Percentiles rank a stretch among this genome's conserved stretches.
These are phyloP conservation scores for Propithecus perrieri DNA, from an alignment of 2,797 vertebrate genomes.

Conservation along the genomic window DNA sequence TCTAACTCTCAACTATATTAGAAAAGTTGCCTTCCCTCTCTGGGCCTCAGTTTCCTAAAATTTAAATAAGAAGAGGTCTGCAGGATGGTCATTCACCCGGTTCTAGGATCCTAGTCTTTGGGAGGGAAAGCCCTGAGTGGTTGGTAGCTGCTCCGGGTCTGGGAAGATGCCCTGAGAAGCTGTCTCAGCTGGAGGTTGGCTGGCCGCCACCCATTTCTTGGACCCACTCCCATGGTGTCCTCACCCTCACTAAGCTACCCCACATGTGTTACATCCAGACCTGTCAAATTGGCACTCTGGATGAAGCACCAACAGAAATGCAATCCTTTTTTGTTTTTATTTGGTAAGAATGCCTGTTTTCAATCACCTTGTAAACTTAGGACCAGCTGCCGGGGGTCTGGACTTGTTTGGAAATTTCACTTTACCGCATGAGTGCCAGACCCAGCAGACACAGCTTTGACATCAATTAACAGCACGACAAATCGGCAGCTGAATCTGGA, in stretches of 20 bases:
- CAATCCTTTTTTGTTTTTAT: not conserved
- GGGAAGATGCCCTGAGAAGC: not conserved
- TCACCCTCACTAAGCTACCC: not conserved
- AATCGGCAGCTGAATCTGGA: not conserved
- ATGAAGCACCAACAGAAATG: not conserved
- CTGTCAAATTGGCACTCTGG: not conserved
- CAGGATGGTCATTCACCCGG: rapidly evolving
- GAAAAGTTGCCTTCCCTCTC: not conserved
- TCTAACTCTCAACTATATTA: not conserved
- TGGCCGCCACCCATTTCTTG: rapidly evolving
- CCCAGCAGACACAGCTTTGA: slow-evolving; percentile 6
- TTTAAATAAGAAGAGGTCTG: rapidly evolving
- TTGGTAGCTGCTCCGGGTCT: not conserved
- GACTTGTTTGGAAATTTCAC: slow-evolving; percentile 51
- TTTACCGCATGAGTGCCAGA: slow-evolving; percentile 15
- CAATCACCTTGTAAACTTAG: not conserved
- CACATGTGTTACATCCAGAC: not conserved
- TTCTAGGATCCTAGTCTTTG: not conserved
- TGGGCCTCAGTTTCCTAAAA: not conserved
- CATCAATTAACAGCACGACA: slow-evolving; percentile 61
- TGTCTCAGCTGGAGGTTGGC: not conserved
- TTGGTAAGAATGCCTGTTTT: not conserved
- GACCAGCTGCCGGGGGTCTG: not conserved
- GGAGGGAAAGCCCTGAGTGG: not conserved
- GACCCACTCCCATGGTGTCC: rapidly evolving